Evolutionary conservation across 2,113 vertebrate genomes (phyloP).

Genomic region (Nesogale talazaci): DNA sequence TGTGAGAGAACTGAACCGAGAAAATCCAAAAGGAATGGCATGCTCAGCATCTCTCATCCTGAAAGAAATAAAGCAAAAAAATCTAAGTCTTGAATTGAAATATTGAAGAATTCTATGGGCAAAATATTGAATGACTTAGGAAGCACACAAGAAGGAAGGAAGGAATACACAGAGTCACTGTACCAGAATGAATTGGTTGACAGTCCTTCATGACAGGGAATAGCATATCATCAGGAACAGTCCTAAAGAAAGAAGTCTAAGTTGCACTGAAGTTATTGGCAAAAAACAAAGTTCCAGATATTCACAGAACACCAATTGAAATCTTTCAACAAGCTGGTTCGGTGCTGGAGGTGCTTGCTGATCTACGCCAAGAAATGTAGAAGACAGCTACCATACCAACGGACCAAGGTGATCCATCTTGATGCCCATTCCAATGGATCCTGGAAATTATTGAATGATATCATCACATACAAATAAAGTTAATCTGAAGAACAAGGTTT

Average conservation of each 20-base stretch:
- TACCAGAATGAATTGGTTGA: background rate
- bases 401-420: background rate
- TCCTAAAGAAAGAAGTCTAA: background rate
- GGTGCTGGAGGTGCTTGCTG: background rate
- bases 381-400: background rate
- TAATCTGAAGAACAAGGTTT: background rate
- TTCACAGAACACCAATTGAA: background rate
- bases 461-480: background rate
- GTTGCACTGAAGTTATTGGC: background rate
- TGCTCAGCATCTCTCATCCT: background rate
- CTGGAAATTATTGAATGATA: background rate
- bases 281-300: background rate
- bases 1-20: background rate
- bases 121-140: no score
- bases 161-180: background rate
- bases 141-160: no score
- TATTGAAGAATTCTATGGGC: background rate
- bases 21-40: background rate
- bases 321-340: background rate
- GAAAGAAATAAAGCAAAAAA: background rate
- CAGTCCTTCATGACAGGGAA: background rate
- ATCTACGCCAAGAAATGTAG: background rate
- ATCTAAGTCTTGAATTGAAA: background rate
- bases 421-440: background rate
- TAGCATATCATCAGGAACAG: background rate